A percentile compares a stretch with the other conserved stretches of the same genome.
Conservation (phyloP, 1,140 invertebrate species). For the Drosophila kohkoa region DNA sequence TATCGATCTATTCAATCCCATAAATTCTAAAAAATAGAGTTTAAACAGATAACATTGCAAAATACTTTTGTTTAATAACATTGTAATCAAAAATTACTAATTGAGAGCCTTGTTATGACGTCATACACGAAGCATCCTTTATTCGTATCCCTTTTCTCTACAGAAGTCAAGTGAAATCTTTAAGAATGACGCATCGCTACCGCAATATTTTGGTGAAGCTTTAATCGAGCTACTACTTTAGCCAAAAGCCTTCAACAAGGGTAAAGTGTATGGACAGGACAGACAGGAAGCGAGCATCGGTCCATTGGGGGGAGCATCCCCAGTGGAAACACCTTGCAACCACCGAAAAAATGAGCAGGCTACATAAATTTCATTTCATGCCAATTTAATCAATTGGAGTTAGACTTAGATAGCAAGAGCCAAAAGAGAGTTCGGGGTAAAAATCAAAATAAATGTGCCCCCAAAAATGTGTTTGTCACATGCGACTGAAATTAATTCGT, state of each 20-base stretch:
- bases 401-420: constrained; percentile 36
- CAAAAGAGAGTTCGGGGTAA: neutral
- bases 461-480: constrained; percentile 69
- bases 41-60: too few relatives aligned
- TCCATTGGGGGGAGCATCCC: constrained; percentile 40
- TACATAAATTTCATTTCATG: constrained; percentile 81
- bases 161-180: constrained; percentile 8
- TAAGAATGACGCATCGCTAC: constrained; percentile 18
- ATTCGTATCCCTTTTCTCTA: neutral
- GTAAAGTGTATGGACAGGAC: neutral
- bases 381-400: constrained; percentile 82
- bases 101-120: constrained; percentile 9
- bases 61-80: neutral
- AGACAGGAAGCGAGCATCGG: neutral
- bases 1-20: too few relatives aligned
- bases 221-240: constrained; percentile 21
- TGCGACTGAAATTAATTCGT: constrained; percentile 79
- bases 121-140: constrained; percentile 27
- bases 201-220: constrained; percentile 33
- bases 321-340: constrained; percentile 70
- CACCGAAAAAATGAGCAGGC: constrained; percentile 61
- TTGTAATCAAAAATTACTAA: constrained; percentile 31
- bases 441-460: constrained; percentile 52
- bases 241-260: constrained; percentile 11
- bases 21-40: too few relatives aligned